These are phyloP conservation scores for Tetragonula carbonaria DNA, from an alignment of 2,888 invertebrate species.

Conservation along the genomic window DNA sequence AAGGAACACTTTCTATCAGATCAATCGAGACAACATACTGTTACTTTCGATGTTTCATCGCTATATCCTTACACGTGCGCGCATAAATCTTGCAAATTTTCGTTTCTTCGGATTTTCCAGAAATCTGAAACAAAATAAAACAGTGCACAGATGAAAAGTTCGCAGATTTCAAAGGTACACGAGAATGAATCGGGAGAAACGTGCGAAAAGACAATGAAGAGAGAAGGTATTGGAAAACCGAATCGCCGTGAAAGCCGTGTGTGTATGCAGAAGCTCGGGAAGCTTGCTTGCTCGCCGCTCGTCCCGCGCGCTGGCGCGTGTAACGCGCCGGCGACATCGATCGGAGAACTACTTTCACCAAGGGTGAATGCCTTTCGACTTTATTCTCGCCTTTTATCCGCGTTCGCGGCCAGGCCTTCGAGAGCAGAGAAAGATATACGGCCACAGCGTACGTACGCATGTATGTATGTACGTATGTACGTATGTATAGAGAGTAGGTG, in stretches of 20 bases:
- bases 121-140: too few relatives aligned
- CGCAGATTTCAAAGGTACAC: too few relatives aligned
- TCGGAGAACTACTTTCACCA: conserved; percentile 77
- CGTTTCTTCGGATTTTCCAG: too few relatives aligned
- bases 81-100: too few relatives aligned
- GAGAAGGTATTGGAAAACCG: background rate
- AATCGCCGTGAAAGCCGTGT: conserved; percentile 32
- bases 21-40: too few relatives aligned
- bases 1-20: too few relatives aligned
- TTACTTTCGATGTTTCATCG: too few relatives aligned
- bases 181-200: background rate
- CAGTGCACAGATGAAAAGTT: background rate
- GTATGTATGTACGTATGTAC: background rate
- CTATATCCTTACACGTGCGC: too few relatives aligned
- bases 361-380: conserved; percentile 78
- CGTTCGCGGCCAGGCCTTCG: conserved; percentile 58
- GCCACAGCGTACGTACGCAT: background rate
- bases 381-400: conserved; percentile 73
- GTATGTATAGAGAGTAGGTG: conserved; percentile 35
- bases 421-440: conserved; percentile 55
- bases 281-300: background rate
- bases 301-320: conserved; percentile 29
- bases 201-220: background rate
- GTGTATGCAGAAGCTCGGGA: conserved; percentile 1
- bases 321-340: conserved; percentile 65